phyloP scores from a whole-genome alignment of 2,797 vertebrate genomes.

The Hemibagrus guttatus region DNA sequence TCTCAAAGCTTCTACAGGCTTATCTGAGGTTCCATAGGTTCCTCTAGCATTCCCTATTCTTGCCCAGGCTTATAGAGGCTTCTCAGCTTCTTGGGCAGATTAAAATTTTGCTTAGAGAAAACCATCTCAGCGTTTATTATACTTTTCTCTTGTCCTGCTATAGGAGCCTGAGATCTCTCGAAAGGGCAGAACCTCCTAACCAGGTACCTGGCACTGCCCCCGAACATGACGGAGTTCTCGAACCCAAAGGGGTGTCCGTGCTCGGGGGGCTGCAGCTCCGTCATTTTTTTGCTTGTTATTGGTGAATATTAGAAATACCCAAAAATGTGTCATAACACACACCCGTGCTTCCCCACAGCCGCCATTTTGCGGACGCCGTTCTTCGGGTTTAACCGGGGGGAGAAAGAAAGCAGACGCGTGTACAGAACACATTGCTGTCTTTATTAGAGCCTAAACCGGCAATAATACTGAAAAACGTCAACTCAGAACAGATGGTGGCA shows the following conservation, averaged over 20 bases:
- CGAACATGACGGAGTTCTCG: not conserved
- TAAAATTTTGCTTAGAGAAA: not conserved
- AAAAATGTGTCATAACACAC: too few relatives aligned
- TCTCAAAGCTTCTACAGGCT: too few relatives aligned
- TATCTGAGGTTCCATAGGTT: not conserved
- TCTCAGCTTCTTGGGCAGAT: not conserved
- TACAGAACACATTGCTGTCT: slow-evolving; percentile 98
- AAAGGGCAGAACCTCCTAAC: not conserved
- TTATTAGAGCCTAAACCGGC: slow-evolving; percentile 99
- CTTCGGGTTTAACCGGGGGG: not conserved
- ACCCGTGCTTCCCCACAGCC: not conserved
- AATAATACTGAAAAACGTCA: slow-evolving; percentile 99
- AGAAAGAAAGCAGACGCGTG: slow-evolving; percentile 66
- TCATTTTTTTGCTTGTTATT: not conserved
- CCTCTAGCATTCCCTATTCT: not conserved
- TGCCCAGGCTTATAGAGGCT: not conserved
- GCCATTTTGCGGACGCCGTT: not conserved
- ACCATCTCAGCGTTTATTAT: not conserved
- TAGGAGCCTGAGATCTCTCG: not conserved
- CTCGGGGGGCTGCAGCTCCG: too few relatives aligned
- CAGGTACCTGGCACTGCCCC: not conserved
- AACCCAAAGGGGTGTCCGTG: too few relatives aligned
- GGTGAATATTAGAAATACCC: not conserved
- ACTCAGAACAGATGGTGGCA: slow-evolving; percentile 89
- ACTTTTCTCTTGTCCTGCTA: not conserved